Conservation (phyloP, 2,113 vertebrate species). For the Heterochromis multidens region DNA sequence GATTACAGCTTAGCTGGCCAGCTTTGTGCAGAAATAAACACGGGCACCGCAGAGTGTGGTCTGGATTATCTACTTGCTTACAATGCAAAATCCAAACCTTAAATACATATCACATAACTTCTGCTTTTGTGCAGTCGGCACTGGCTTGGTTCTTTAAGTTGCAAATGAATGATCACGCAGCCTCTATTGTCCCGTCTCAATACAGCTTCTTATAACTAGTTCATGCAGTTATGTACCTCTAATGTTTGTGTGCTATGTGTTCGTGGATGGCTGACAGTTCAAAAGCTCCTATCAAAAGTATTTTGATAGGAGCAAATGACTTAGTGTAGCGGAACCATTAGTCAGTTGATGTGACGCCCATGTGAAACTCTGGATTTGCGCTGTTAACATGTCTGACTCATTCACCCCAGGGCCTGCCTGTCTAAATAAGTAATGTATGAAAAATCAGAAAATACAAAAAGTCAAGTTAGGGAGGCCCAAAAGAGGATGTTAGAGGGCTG, state of each 20-base stretch:
- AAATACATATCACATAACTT: conserved; percentile 28
- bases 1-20: conserved; percentile 58
- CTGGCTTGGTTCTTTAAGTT: neutral
- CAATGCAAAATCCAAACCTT: conserved; percentile 33
- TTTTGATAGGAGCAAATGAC: conserved; percentile 33
- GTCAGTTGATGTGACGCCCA: conserved; percentile 29
- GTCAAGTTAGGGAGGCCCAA: neutral
- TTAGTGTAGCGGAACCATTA: conserved; percentile 34
- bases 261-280: neutral
- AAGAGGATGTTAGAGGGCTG: neutral
- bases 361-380: neutral
- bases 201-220: neutral
- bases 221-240: neutral
- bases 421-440: conserved; percentile 15
- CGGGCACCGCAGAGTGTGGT: conserved; percentile 33
- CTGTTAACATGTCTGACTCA: conserved; percentile 45
- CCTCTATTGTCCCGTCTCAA: neutral
- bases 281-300: neutral
- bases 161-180: neutral
- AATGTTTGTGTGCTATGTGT: neutral
- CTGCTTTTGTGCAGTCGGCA: neutral
- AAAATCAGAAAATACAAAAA: neutral
- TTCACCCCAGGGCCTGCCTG: conserved; percentile 39
- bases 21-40: conserved; percentile 46
- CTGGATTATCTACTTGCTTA: conserved; percentile 50